Evolutionary conservation across 2,888 invertebrate species (phyloP).

Genomic region (Eilema depressum): DNA sequence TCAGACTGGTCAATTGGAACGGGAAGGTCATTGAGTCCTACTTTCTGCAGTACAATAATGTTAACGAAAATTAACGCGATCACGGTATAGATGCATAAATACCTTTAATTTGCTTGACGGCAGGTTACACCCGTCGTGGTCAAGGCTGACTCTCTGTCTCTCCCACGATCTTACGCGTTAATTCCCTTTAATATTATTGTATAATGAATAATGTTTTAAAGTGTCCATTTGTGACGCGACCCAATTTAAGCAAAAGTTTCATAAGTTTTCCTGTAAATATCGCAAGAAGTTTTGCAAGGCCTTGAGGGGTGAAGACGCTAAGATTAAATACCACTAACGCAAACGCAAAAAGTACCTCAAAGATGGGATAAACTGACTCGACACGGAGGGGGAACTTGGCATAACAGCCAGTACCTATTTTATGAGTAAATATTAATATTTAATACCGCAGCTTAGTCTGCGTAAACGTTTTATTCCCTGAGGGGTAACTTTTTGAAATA

Average conservation of each 20-base stretch:
- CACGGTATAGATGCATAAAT: too few relatives aligned
- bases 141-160: too few relatives aligned
- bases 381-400: not conserved
- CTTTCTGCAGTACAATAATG: too few relatives aligned
- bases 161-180: too few relatives aligned
- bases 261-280: not conserved
- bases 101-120: too few relatives aligned
- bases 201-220: too few relatives aligned
- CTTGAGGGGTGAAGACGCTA: not conserved
- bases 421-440: constrained; percentile 1
- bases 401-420: not conserved
- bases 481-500: not conserved
- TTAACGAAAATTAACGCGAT: too few relatives aligned
- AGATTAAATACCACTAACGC: not conserved
- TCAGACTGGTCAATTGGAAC: too few relatives aligned
- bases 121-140: too few relatives aligned
- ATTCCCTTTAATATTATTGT: too few relatives aligned
- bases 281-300: not conserved
- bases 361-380: not conserved
- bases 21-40: too few relatives aligned
- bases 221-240: not conserved
- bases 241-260: not conserved
- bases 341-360: not conserved
- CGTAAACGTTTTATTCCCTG: not conserved
- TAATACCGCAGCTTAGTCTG: not conserved